phyloP scores from a whole-genome alignment of 2,888 invertebrate genomes.

The Pyrgus malvae region DNA sequence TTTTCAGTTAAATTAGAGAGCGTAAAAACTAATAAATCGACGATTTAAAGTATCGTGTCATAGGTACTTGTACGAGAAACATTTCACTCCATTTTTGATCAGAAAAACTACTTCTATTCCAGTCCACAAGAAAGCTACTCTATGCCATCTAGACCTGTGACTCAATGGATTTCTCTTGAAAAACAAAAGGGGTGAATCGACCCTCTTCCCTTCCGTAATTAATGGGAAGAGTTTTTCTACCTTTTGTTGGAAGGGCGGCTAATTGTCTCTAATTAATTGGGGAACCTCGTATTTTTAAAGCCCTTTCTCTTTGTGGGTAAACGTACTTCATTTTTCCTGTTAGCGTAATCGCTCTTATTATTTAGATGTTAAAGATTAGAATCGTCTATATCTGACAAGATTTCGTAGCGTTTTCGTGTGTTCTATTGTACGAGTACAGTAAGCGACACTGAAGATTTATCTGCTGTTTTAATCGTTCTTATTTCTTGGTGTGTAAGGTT shows the following conservation, averaged over 20 bases:
- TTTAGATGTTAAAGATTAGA: not conserved
- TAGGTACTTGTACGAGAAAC: too few relatives aligned
- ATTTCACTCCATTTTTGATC: too few relatives aligned
- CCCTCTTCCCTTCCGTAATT: conserved; percentile 59
- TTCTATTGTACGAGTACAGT: conserved; percentile 6
- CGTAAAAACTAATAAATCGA: too few relatives aligned
- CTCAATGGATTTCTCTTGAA: conserved; percentile 50
- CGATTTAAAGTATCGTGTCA: too few relatives aligned
- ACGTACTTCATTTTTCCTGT: not conserved
- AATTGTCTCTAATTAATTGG: conserved; percentile 80
- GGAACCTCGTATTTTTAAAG: conserved; percentile 68
- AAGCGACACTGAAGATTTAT: not conserved
- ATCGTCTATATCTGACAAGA: not conserved
- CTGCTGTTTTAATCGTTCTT: not conserved
- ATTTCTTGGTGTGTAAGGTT: not conserved
- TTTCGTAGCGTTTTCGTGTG: not conserved
- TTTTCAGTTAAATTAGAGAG: too few relatives aligned
- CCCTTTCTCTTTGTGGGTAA: conserved; percentile 58
- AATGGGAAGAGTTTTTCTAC: conserved; percentile 77
- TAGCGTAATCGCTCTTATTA: conserved; percentile 20
- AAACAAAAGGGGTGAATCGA: conserved; percentile 59
- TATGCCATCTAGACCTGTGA: conserved; percentile 26
- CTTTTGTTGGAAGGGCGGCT: conserved; percentile 77
- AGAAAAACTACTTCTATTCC: not conserved
- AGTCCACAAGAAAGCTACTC: conserved; percentile 11